phyloP scores from a whole-genome alignment of 2,797 vertebrate genomes.

The Galago senegalensis region DNA sequence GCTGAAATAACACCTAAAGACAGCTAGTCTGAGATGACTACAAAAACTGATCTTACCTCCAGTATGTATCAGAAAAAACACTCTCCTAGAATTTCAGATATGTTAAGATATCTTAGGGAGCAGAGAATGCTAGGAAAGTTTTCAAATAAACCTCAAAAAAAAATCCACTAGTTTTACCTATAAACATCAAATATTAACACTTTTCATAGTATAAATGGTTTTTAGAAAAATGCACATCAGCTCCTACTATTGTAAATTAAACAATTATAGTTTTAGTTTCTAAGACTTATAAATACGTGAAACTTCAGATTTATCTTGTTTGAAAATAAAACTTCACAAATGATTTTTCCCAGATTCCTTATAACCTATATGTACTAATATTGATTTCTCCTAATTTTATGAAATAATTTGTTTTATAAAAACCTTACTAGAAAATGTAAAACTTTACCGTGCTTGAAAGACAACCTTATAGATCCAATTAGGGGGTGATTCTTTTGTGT shows the following conservation, averaged over 20 bases:
- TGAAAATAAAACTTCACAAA: neutral
- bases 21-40: constrained; percentile 55
- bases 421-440: neutral
- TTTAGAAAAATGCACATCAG: constrained; percentile 67
- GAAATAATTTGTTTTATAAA: constrained; percentile 4
- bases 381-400: neutral
- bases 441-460: neutral
- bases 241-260: constrained; percentile 78
- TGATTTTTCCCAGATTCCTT: neutral
- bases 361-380: neutral
- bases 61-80: constrained; percentile 38
- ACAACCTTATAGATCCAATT: neutral
- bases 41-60: neutral
- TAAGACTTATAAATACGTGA: constrained; percentile 76
- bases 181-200: constrained; percentile 65
- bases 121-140: neutral
- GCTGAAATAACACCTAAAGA: neutral
- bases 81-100: constrained; percentile 49
- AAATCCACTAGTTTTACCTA: constrained; percentile 70
- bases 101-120: constrained; percentile 66
- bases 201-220: constrained; percentile 73
- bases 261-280: constrained; percentile 77
- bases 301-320: constrained; percentile 65
- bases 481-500: neutral
- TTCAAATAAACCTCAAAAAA: constrained; percentile 16